Evolutionary conservation across 2,113 vertebrate species (phyloP).

Genomic region (Bos javanicus): DNA sequence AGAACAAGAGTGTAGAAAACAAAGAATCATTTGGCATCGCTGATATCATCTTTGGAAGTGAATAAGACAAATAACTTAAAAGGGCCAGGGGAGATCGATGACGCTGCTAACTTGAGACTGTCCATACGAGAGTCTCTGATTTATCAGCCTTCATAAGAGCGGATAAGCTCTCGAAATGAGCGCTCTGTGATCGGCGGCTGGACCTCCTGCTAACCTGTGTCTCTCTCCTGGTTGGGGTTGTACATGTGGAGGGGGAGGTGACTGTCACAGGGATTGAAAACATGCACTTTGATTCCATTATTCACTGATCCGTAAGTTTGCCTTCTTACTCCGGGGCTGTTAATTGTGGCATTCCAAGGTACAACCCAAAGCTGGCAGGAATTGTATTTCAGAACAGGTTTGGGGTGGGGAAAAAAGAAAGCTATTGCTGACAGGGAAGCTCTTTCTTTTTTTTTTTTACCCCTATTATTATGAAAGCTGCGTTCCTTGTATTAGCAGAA

Average conservation of each 20-base stretch:
- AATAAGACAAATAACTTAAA: slow-evolving; percentile 76
- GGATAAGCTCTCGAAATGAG: slow-evolving; percentile 69
- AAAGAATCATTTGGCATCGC: slow-evolving; percentile 75
- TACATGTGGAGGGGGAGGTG: neutral
- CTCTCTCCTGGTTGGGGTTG: neutral
- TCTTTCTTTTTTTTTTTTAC: slow-evolving; percentile 14
- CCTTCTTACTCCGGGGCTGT: neutral
- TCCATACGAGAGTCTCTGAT: slow-evolving; percentile 69
- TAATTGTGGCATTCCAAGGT: slow-evolving; percentile 42
- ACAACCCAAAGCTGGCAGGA: neutral
- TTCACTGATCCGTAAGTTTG: neutral
- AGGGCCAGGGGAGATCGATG: slow-evolving; percentile 69
- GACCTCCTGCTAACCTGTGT: slow-evolving; percentile 53
- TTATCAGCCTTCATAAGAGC: slow-evolving; percentile 72
- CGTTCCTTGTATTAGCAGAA: slow-evolving; percentile 36
- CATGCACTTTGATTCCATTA: slow-evolving; percentile 51
- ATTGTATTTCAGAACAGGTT: slow-evolving; percentile 41
- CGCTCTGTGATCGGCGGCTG: slow-evolving; percentile 48
- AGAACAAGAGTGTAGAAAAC: slow-evolving; percentile 42
- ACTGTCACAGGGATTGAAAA: slow-evolving; percentile 32
- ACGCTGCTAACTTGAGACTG: slow-evolving; percentile 65
- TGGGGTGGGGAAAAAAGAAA: neutral
- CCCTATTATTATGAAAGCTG: slow-evolving; percentile 45
- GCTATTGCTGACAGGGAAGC: neutral
- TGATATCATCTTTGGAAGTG: slow-evolving; percentile 73